phyloP scores from a whole-genome alignment of 2,113 vertebrate genomes.

The Eurystomus gularis region DNA sequence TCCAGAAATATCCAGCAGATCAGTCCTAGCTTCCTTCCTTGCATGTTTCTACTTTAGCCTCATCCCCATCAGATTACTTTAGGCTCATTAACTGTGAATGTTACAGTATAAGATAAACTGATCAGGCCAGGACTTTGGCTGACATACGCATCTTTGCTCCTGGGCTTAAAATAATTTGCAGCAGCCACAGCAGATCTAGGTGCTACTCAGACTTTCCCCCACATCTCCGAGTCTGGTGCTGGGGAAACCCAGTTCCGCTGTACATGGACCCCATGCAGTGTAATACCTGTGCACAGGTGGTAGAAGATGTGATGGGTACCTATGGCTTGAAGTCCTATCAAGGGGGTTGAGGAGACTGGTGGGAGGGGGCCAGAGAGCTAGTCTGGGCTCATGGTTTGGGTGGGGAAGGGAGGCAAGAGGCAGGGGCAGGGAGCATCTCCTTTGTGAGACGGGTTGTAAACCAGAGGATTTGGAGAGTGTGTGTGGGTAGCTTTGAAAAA shows the following conservation, averaged over 20 bases:
- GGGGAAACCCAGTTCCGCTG: accelerated
- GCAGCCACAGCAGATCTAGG: background rate
- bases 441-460: background rate
- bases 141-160: background rate
- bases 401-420: background rate
- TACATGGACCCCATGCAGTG: accelerated
- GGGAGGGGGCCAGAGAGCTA: background rate
- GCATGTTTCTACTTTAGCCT: background rate
- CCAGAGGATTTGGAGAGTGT: background rate
- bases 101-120: background rate
- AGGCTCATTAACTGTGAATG: background rate
- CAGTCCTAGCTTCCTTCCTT: background rate
- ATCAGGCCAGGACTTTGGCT: background rate
- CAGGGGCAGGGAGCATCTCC: too few species aligned
- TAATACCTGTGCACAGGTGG: background rate
- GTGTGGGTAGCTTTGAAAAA: background rate
- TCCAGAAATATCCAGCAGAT: background rate
- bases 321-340: background rate
- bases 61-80: background rate
- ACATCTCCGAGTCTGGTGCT: background rate
- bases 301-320: background rate
- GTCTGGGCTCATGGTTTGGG: background rate
- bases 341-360: background rate
- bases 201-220: background rate
- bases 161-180: background rate